Conservation (phyloP, 2,797 vertebrate genomes). For the Poecilia picta region DNA sequence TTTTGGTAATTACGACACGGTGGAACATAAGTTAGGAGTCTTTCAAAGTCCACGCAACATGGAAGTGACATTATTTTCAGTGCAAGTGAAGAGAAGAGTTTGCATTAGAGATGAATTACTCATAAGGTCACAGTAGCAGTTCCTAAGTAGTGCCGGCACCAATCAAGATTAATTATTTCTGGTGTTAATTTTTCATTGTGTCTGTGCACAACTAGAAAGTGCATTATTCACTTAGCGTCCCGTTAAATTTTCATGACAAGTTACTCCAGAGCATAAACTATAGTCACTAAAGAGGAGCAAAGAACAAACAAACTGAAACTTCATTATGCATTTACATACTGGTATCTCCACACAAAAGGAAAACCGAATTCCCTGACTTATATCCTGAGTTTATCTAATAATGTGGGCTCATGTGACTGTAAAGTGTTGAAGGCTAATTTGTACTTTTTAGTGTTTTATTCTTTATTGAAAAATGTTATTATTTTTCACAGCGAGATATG, state of each 20-base stretch:
- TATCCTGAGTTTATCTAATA: neutral
- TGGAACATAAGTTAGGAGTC: slow-evolving; percentile 84
- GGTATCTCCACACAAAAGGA: slow-evolving; percentile 19
- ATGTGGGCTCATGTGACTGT: neutral
- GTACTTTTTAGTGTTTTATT: neutral
- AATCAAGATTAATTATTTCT: slow-evolving; percentile 91
- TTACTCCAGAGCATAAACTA: slow-evolving; percentile 82
- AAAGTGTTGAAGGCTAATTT: neutral
- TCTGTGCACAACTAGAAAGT: slow-evolving; percentile 85
- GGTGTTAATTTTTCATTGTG: slow-evolving; percentile 91
- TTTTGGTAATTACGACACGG: slow-evolving; percentile 75
- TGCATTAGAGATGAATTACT: slow-evolving; percentile 89
- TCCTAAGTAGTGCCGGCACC: slow-evolving; percentile 86
- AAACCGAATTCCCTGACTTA: neutral
- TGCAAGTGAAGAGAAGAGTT: slow-evolving; percentile 82
- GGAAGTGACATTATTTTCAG: slow-evolving; percentile 76
- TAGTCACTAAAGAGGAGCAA: slow-evolving; percentile 65
- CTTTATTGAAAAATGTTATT: neutral
- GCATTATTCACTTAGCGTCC: slow-evolving; percentile 87
- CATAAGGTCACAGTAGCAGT: slow-evolving; percentile 83
- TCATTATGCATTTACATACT: slow-evolving; percentile 32
- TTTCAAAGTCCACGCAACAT: slow-evolving; percentile 83
- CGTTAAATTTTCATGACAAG: slow-evolving; percentile 88
- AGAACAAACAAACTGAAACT: slow-evolving; percentile 64
- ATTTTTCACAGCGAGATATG: neutral